Base-by-base conservation (phyloP, 2,888 invertebrate species). In the Trachelus troglodyta region DNA sequence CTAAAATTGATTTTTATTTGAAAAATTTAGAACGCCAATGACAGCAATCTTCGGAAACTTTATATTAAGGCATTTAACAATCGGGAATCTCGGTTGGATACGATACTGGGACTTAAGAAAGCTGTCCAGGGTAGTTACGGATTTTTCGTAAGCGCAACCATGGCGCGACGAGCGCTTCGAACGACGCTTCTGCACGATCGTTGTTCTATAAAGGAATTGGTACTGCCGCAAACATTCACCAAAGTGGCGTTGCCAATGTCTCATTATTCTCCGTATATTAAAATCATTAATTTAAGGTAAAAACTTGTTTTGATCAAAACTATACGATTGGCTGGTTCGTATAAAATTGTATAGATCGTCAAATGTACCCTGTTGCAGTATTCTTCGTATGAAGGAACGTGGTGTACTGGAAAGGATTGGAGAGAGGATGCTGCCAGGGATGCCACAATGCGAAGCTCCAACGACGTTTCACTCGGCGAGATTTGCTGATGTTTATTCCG, bases 121-220 rank as follows among this genome's bases (percentile, higher is more conserved):
- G 94, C 94, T 0, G 87, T 92, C 0, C 87, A 90, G 37, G 94
- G 94, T 56, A 93, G 94, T 82, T 95, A 94, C 80, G 94, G 94
- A 12, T 94, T 95, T 86, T 95, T 95, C 84, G 93, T 94, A 0
- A 94, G 94, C n/a, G 93, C 94, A 73, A 92, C 94, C 23, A 91
- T 93, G 0, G 95, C 94, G 0, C 91, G 94, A 15, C 92, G 93
- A 31, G 93, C 93, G 1, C 90, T 92, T 3, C 87, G 88, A 73
- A 89, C 89, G 56, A 88, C 91, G 4, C 86, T 92, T 2, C 90
- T 92, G 69, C 92, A 91, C 77, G 90, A 90, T 79, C 90, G 92
- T 11, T 94, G 94, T 82, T 92, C 92, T 0, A 91, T 95, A 11
- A 92, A 93, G 40, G 95, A 94, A 86, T 88, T 95, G 68, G 92